Evolutionary conservation across 2,113 vertebrate genomes (phyloP).

Genomic region (Ariopsis seemanni): DNA sequence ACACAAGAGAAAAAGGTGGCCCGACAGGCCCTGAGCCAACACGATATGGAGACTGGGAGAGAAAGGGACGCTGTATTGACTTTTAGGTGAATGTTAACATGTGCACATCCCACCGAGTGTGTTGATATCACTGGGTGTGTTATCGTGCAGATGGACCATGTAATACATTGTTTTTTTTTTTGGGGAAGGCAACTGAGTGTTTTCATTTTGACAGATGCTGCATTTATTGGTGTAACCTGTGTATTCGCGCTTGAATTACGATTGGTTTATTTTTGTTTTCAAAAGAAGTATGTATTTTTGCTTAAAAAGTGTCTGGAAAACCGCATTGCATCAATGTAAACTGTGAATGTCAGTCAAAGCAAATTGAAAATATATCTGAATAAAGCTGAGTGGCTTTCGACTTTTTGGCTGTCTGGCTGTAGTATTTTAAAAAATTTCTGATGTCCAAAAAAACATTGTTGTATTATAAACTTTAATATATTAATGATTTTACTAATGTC

Average conservation of each 20-base stretch:
- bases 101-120: neutral
- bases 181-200: neutral
- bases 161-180: neutral
- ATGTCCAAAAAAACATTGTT: neutral
- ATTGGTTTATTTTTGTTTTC: neutral
- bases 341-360: neutral
- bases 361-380: neutral
- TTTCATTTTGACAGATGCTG: neutral
- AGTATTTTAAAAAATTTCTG: neutral
- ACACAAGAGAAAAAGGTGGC: slow-evolving; percentile 90
- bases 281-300: neutral
- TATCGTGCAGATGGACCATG: neutral
- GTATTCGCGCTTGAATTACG: neutral
- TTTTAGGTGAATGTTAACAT: slow-evolving; percentile 73
- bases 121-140: neutral
- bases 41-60: slow-evolving; percentile 96
- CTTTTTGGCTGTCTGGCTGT: neutral
- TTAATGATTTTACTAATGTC: neutral
- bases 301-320: neutral
- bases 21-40: slow-evolving; percentile 95
- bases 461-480: neutral
- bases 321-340: neutral
- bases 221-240: neutral
- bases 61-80: slow-evolving; percentile 96
- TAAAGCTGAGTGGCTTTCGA: neutral